Conservation (phyloP, 2,113 vertebrate genomes). For the Stegastes partitus region DNA sequence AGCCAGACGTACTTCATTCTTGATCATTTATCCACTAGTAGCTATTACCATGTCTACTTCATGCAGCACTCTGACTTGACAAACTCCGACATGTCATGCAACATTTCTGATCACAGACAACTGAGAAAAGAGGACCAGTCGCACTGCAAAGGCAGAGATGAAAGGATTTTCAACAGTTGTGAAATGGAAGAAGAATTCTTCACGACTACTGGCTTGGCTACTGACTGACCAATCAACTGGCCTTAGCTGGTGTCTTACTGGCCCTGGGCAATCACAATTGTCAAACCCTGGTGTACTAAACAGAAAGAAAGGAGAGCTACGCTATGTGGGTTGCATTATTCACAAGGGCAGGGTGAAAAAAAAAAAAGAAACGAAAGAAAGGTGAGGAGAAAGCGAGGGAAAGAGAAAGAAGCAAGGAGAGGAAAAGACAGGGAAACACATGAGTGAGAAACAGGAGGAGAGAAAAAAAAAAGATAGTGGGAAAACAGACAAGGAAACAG, state of each 20-base stretch:
- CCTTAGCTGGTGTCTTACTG: slow-evolving; percentile 60
- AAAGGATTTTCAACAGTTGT: slow-evolving; percentile 56
- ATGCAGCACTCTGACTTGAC: slow-evolving; percentile 39
- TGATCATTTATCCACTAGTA: slow-evolving; percentile 11
- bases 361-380: too few species aligned
- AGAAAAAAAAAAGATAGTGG: slow-evolving; percentile 25
- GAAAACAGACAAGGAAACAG: not conserved
- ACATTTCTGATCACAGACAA: slow-evolving; percentile 59
- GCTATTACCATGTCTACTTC: slow-evolving; percentile 23
- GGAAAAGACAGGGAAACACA: slow-evolving; percentile 10
- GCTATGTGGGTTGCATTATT: slow-evolving; percentile 67
- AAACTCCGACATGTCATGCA: slow-evolving; percentile 53
- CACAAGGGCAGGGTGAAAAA: slow-evolving; percentile 48
- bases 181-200: slow-evolving; percentile 60
- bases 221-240: slow-evolving; percentile 67
- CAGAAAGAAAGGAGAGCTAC: slow-evolving; percentile 39
- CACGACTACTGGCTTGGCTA: slow-evolving; percentile 32
- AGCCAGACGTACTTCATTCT: not conserved
- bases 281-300: slow-evolving; percentile 53
- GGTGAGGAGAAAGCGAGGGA: slow-evolving; percentile 32
- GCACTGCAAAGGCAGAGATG: slow-evolving; percentile 46
- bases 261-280: slow-evolving; percentile 62
- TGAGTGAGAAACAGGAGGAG: slow-evolving; percentile 24
- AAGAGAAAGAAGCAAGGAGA: slow-evolving; percentile 21
- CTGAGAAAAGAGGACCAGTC: slow-evolving; percentile 37